A percentile compares a stretch with the other conserved stretches of the same genome.
Conservation (phyloP, 2,888 invertebrate species). For the Chrysolina americana region DNA sequence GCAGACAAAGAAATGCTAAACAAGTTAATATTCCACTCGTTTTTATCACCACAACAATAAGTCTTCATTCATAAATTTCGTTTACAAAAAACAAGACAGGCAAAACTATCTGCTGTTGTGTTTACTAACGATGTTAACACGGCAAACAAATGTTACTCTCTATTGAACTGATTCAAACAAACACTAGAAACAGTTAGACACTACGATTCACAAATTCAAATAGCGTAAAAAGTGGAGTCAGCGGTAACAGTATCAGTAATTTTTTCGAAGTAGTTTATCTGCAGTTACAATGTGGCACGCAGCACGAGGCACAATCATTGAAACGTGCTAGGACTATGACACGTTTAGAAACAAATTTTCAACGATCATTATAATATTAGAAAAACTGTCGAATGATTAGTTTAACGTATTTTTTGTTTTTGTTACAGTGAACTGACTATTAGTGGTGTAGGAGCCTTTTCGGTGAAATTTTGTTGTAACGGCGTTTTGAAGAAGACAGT, state of each 20-base stretch:
- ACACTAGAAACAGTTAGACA: constrained; percentile 25
- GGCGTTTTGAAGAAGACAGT: too few relatives aligned
- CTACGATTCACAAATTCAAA: constrained; percentile 20
- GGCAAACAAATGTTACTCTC: constrained; percentile 33
- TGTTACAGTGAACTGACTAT: too few relatives aligned
- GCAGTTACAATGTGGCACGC: neutral
- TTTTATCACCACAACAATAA: neutral
- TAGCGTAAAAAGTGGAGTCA: constrained; percentile 12
- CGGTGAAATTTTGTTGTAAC: too few relatives aligned
- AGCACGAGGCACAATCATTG: constrained; percentile 6
- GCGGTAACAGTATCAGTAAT: constrained; percentile 25
- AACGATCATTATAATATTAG: too few relatives aligned
- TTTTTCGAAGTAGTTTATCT: constrained; percentile 3
- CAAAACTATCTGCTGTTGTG: constrained; percentile 1
- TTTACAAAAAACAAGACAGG: constrained; percentile 3
- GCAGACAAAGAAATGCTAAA: neutral
- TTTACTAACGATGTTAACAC: constrained; percentile 10
- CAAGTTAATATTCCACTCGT: neutral
- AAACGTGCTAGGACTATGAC: neutral
- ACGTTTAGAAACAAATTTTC: neutral
- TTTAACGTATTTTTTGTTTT: too few relatives aligned
- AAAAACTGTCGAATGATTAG: too few relatives aligned
- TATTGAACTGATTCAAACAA: constrained; percentile 32
- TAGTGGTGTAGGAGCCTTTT: too few relatives aligned
- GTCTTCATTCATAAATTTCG: neutral